Base-by-base conservation (phyloP, 2,888 invertebrate genomes). In the Hirtodrosophila trivittata region DNA sequence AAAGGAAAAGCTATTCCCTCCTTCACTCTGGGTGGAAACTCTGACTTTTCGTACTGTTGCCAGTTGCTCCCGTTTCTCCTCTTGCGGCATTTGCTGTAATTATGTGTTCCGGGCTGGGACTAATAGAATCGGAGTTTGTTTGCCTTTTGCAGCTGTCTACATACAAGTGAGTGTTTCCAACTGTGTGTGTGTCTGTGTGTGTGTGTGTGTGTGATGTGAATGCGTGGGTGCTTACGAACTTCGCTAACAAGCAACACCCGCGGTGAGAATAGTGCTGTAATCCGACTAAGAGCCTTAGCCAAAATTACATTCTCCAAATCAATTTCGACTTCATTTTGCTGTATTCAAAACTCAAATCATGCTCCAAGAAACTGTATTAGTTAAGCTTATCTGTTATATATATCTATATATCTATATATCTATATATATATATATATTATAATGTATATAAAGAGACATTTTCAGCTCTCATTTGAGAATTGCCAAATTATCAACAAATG, bases 181-280 rank as follows among this genome's bases (percentile, higher is more conserved):
- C 12, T 38, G 18, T 18, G 9, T 18, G 12, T 33, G 43, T 30
- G 30, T 28, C 13, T 28, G 14, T 14, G 47, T 16, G 14, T 37
- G 21, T 21, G 30, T 28, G 28, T 28, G 14, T 14, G 47, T 16
- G 14, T 37, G 21, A 3, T 10, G 14, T 8, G 7, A 28, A 37
- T 43, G 47, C 6, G 42, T 28, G 37, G 13, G 25, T 59, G 63
- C 45, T 57, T 46, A 50, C 64, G 64, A 64, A 32, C 38, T 5
- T 8, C 46, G 42, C 68, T 58, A 64, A 64, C 51, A 69, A 68
- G 54, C 54, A 51, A 39, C 30, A 50, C 46, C 46, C 43, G 21
- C 50, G 46, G 33, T 28, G 33, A 25, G 32, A 49, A 45, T 39
- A 49, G 63, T 67, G 33, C 6, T 42, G 50, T 50, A 64, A 58